Evolutionary conservation across 2,797 vertebrate genomes (phyloP), one percentile per base, ranked within the genome.

Genomic region (Otolemur crassicaudatus): DNA sequence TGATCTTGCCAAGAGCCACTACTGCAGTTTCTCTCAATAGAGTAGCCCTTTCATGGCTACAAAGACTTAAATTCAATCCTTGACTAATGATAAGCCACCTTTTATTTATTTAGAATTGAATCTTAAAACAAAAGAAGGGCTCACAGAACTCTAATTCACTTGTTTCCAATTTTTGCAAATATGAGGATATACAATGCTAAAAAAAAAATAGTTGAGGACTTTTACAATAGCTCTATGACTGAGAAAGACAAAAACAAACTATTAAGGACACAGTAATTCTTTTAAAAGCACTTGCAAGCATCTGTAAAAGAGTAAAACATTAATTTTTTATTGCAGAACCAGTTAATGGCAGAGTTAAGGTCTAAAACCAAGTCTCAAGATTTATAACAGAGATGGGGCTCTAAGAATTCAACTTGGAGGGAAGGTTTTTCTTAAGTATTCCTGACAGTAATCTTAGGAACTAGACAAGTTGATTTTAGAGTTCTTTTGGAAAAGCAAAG

Each of bases 1-100:
- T 88, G 94, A 98, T 96, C 96, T 92, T 98, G 98, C 98, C 98
- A 98, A 98, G 97, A 98, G 97, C 27, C 97, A 96, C 94, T 97
- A 98, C 97, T 97, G 96, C 73, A 96, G 94, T 90, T 97, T 97
- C 88, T 95, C 91, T 82, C 16, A 22, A 31, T 56, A 81, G 79
- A 86, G 77, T 63, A 81, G 95, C 86, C 96, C 83, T 97, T 97
- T 95, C 87, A 96, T 49, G 56, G 37, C 91, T 61, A 94, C 70
- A 87, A 89, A 87, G 72, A 91, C 67, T 87, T 87, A 87, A 91
- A 97, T 89, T 81, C 92, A 85, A 82, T 84, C 80, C 88, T 76
- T 95, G 91, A 96, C 37, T 87, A 83, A 92, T 86, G 83, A 93
- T 63, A 95, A 8, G 49, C 31, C 53, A 53, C 72, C 72, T 94